Percentiles rank a stretch among this genome's conserved stretches.
Conservation (phyloP, 2,888 invertebrate species). For the Sarcophaga variegata region DNA sequence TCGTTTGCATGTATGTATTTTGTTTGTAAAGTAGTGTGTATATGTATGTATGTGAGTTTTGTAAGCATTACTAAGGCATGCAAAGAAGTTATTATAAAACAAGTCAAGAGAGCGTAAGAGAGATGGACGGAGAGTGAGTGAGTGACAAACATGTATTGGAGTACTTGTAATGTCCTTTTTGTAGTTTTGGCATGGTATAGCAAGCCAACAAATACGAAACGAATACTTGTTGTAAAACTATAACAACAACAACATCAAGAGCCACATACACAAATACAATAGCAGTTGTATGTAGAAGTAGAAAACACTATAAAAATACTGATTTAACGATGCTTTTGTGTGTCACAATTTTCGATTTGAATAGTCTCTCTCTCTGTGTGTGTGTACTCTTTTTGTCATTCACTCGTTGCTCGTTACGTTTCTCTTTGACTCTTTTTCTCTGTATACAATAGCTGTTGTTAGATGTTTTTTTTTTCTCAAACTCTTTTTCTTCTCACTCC, state of each 20-base stretch:
- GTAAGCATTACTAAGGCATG: neutral
- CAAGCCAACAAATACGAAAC: neutral
- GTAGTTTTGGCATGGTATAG: slow-evolving; percentile 35
- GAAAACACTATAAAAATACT: slow-evolving; percentile 66
- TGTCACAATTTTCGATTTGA: slow-evolving; percentile 68
- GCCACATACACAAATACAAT: slow-evolving; percentile 18
- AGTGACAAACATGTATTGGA: slow-evolving; percentile 32
- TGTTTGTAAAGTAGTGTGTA: slow-evolving; percentile 1
- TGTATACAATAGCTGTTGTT: slow-evolving; percentile 39
- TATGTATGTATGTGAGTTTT: neutral
- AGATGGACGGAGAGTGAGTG: neutral
- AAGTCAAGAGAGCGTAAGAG: neutral
- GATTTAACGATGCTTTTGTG: slow-evolving; percentile 72
- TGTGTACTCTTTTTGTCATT: slow-evolving; percentile 54
- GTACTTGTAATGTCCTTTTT: slow-evolving; percentile 49
- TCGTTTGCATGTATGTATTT: neutral
- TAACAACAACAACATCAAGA: slow-evolving; percentile 10
- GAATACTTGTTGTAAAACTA: neutral
- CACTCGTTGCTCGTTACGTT: slow-evolving; percentile 61
- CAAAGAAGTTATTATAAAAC: neutral
- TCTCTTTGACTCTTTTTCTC: slow-evolving; percentile 43
- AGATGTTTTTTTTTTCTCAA: slow-evolving; percentile 31
- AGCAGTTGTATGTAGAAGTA: neutral
- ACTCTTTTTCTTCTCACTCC: neutral
- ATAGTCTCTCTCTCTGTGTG: slow-evolving; percentile 40